Conservation (phyloP, 2,113 vertebrate species). For the Sus scrofa region DNA sequence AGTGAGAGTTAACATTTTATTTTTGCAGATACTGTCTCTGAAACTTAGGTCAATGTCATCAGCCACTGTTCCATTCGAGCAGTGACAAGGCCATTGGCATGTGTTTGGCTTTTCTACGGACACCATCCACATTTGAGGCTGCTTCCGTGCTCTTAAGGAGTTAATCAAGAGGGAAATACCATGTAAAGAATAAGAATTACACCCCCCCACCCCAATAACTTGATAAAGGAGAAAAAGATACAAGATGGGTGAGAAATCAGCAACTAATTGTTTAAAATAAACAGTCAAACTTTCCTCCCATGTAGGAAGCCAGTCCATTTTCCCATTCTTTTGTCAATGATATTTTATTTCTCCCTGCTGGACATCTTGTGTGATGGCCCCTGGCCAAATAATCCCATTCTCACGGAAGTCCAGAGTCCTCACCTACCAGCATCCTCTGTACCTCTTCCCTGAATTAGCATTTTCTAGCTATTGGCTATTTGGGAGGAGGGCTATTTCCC, state of each 20-base stretch:
- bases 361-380: neutral
- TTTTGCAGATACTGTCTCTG: neutral
- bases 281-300: neutral
- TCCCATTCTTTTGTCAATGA: neutral
- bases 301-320: neutral
- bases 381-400: neutral
- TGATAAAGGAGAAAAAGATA: neutral
- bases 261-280: neutral
- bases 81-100: neutral
- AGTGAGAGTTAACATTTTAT: neutral
- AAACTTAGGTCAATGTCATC: neutral
- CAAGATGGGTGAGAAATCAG: neutral
- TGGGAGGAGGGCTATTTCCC: neutral
- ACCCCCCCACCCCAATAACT: neutral
- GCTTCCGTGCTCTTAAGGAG: neutral
- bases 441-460: neutral
- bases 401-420: neutral
- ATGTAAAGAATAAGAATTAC: neutral
- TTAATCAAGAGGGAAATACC: neutral
- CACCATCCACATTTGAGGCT: neutral
- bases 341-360: neutral
- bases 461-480: neutral
- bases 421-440: neutral
- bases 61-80: neutral
- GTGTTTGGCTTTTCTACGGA: neutral